A percentile compares a stretch with the other conserved stretches of the same genome.
phyloP scores from a whole-genome alignment of 1,140 invertebrate species.

The Lepidostoma basale region DNA sequence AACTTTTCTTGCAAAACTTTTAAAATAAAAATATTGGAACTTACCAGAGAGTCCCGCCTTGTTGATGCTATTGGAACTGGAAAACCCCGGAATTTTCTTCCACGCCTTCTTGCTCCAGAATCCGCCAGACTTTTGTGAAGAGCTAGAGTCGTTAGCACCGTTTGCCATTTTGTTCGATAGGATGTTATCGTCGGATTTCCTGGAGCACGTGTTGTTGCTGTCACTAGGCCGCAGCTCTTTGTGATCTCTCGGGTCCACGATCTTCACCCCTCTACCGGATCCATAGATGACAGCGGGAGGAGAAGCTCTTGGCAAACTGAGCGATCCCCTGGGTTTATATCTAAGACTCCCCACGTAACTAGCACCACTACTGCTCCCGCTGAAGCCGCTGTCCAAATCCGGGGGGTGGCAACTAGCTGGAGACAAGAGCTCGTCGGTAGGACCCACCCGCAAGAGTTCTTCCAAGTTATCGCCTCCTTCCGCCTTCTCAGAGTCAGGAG shows the following conservation, averaged over 20 bases:
- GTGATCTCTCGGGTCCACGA: conserved; percentile 38
- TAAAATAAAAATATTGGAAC: conserved; percentile 43
- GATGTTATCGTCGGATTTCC: conserved; percentile 34
- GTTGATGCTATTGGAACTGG: conserved; percentile 69
- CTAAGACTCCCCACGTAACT: conserved; percentile 73
- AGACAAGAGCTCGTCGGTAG: conserved; percentile 74
- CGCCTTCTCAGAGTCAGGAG: conserved; percentile 56
- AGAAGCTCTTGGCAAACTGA: conserved; percentile 55
- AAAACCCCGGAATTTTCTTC: conserved; percentile 76
- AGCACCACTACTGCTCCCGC: conserved; percentile 78
- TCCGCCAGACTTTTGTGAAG: conserved; percentile 55
- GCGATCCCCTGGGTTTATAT: conserved; percentile 56
- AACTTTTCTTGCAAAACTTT: too few relatives aligned
- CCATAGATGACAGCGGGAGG: conserved; percentile 61
- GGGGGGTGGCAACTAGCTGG: conserved; percentile 68
- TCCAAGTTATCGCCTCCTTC: conserved; percentile 66
- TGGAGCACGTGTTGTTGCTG: conserved; percentile 38
- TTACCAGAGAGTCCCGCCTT: conserved; percentile 67
- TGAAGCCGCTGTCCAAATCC: conserved; percentile 80
- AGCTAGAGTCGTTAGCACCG: conserved; percentile 51
- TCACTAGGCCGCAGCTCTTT: conserved; percentile 39
- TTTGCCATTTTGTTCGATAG: conserved; percentile 51
- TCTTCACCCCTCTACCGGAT: conserved; percentile 48
- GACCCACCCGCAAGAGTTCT: conserved; percentile 70
- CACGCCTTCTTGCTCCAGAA: conserved; percentile 77